A percentile compares a stretch with the other conserved stretches of the same genome.
Conservation (phyloP, 2,113 vertebrate genomes). For the Thalassarche chlororhynchos region DNA sequence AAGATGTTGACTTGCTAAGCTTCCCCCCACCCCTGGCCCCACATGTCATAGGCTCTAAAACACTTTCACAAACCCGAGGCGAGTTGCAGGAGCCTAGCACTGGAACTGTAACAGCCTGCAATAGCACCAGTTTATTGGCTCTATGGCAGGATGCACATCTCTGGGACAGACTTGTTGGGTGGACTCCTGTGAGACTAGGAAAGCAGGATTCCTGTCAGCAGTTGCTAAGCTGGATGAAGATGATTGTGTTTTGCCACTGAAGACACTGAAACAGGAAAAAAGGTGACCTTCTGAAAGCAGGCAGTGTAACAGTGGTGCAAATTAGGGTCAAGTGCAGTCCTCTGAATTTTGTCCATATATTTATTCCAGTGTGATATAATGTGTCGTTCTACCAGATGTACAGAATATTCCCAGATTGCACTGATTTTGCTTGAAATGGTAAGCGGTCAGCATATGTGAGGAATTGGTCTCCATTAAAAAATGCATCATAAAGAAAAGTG, state of each 20-base stretch:
- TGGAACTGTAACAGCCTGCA: not conserved
- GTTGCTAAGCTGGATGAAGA: not conserved
- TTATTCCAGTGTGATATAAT: not conserved
- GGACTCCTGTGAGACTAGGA: not conserved
- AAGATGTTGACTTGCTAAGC: not conserved
- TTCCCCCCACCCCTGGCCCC: not conserved
- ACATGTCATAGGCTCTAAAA: not conserved
- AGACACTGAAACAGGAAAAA: not conserved
- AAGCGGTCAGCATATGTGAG: rapidly evolving
- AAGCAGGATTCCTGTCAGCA: not conserved
- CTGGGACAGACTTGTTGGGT: not conserved
- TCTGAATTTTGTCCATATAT: not conserved
- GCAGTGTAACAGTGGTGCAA: not conserved
- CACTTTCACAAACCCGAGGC: not conserved
- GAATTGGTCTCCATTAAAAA: not conserved
- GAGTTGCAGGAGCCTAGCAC: not conserved
- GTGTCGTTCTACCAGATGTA: not conserved
- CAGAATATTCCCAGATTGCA: not conserved
- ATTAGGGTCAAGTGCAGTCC: rapidly evolving
- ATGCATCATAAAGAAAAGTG: not conserved
- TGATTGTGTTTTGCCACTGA: not conserved
- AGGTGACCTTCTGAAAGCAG: not conserved
- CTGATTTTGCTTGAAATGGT: not conserved
- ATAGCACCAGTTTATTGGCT: not conserved
- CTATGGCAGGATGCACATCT: not conserved